Evolutionary conservation across 2,113 vertebrate genomes (phyloP), one percentile per base, ranked within the genome.

Genomic region (Perognathus longimembris): DNA sequence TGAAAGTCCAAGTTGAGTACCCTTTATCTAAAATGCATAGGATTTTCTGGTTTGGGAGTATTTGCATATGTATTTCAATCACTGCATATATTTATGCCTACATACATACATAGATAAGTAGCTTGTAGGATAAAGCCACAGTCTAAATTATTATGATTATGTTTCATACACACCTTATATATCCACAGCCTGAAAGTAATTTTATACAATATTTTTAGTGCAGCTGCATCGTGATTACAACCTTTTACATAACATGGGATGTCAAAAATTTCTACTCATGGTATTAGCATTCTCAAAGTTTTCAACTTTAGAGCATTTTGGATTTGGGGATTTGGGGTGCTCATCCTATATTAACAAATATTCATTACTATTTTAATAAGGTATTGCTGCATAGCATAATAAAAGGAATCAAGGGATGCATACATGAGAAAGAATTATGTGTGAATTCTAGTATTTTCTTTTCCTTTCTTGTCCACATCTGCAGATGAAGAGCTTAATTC

Each of bases 381-480:
- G 7, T 61, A 2, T 92, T 66, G 50, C 17, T 57, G 34, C 9
- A 42, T 3, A 20, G 70, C 21, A 7, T 26, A 70, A 14, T 82
- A 50, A 78, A 90, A 82, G 28, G 77, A 22, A 85, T 76, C 45
- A 63, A 83, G 28, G 22, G 45, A 28, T 89, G 26, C 50, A 54
- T 54, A 54, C 18, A 50, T 15, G 32, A 21, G 42, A 80, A 79
- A 79, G 81, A 0, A 59, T n/a, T 86, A 15, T 45, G 28, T 67
- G 20, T 63, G 20, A 24, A 76, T 69, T 85, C 42, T 70, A 76
- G 10, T 20, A 40, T 89, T 95, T 94, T 73, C 79, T 91, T 69
- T 1, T 18, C 73, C 15, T 90, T 96, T 85, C 73, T 81, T 97
- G 95, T 90, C 78, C 88, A 78, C 87, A 97, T 94, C 90, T 97